These are phyloP conservation scores for Drosophila parvula DNA, from an alignment of 1,140 invertebrate species.

Conservation along the genomic window DNA sequence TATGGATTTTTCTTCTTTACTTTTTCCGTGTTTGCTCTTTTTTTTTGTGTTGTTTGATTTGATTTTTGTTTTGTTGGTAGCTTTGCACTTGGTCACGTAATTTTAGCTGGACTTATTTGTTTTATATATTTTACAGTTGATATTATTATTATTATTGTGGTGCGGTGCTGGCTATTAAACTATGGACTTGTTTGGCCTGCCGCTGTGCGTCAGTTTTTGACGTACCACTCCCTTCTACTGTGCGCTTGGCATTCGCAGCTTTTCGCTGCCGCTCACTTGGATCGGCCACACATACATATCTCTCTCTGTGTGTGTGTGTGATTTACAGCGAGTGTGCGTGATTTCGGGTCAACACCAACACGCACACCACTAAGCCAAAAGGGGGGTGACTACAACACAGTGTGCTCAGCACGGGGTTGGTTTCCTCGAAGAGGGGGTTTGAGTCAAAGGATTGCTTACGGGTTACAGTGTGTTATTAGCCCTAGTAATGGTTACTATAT, in stretches of 20 bases:
- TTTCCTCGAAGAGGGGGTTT: background rate
- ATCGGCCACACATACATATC: slow-evolving; percentile 31
- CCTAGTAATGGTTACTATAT: background rate
- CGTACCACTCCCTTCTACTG: slow-evolving; percentile 84
- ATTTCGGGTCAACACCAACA: slow-evolving; percentile 76
- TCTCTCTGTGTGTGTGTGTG: slow-evolving; percentile 57
- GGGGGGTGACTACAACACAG: slow-evolving; percentile 16
- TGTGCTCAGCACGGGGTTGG: slow-evolving; percentile 35
- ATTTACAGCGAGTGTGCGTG: slow-evolving; percentile 81
- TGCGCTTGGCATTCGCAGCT: slow-evolving; percentile 74
- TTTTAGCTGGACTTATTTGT: slow-evolving; percentile 25
- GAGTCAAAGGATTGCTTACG: slow-evolving; percentile 11
- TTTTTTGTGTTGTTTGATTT: background rate
- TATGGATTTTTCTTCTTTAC: slow-evolving; percentile 10
- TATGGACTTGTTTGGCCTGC: slow-evolving; percentile 75
- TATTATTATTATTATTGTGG: slow-evolving; percentile 43
- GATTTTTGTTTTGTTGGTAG: background rate
- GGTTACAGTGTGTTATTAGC: background rate
- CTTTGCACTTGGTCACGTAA: slow-evolving; percentile 48
- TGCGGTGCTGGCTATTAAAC: slow-evolving; percentile 49
- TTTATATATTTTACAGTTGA: slow-evolving; percentile 62
- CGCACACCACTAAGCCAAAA: slow-evolving; percentile 30
- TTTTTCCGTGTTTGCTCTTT: background rate
- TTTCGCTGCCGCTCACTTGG: slow-evolving; percentile 69
- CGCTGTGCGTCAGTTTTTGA: slow-evolving; percentile 84